Percentiles rank a stretch among this genome's conserved stretches.
These are phyloP conservation scores for Timandra comae DNA, from an alignment of 2,888 invertebrate species.

Conservation along the genomic window DNA sequence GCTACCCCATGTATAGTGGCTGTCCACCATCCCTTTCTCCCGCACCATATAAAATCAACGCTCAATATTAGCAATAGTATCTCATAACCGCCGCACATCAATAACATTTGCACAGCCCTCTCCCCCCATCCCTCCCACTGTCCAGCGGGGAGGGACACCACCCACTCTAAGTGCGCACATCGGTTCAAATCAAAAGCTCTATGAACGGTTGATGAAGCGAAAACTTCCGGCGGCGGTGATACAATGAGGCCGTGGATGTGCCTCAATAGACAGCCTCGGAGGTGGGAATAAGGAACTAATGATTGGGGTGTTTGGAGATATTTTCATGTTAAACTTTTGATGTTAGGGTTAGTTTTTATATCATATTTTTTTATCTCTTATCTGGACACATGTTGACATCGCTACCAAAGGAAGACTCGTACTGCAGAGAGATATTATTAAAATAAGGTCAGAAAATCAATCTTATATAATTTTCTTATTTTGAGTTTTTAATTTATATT, in stretches of 20 bases:
- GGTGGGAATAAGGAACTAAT: no score
- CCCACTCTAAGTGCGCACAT: conserved; percentile 40
- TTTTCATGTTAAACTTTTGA: no score
- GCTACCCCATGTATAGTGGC: conserved; percentile 3
- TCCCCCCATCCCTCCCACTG: conserved; percentile 7
- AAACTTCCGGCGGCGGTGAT: conserved; percentile 34
- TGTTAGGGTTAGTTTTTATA: no score
- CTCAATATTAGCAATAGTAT: conserved; percentile 42
- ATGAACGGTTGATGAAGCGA: conserved; percentile 40
- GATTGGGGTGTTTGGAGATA: no score
- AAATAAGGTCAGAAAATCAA: no score
- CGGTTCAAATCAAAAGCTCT: conserved; percentile 44
- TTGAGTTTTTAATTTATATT: no score
- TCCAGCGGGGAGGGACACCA: conserved; percentile 16
- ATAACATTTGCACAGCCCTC: conserved; percentile 46
- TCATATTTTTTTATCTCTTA: no score
- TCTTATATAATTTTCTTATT: no score
- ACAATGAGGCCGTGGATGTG: conserved; percentile 24
- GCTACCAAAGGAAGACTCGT: no score
- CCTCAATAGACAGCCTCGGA: no score
- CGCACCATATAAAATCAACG: conserved; percentile 33
- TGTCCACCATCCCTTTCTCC: conserved; percentile 20
- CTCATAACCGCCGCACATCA: conserved; percentile 33
- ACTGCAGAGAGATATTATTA: no score
- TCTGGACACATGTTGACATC: no score